Percentiles rank a stretch among this genome's conserved stretches.
Conservation (phyloP, 1,140 invertebrate genomes). For the Glomeris maerens region DNA sequence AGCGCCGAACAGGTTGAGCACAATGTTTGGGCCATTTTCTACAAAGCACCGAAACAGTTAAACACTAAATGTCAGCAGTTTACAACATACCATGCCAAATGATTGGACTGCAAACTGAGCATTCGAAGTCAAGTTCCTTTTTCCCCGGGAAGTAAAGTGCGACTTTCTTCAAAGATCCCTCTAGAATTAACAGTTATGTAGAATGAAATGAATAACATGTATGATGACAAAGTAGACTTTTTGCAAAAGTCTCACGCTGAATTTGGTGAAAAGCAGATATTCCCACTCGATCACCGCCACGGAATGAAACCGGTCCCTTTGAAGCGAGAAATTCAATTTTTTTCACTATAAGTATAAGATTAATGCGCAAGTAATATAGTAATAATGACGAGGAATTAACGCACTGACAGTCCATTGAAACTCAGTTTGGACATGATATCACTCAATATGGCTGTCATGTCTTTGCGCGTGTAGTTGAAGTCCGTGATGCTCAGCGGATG, state of each 20-base stretch:
- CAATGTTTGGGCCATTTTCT: background rate
- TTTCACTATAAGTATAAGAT: slow-evolving; percentile 1
- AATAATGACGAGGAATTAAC: slow-evolving; percentile 20
- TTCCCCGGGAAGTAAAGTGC: slow-evolving; percentile 57
- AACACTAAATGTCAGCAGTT: background rate
- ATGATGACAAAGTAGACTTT: background rate
- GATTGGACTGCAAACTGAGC: slow-evolving; percentile 48
- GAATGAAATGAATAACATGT: slow-evolving; percentile 5
- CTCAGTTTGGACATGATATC: slow-evolving; percentile 51
- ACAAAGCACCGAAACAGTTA: background rate
- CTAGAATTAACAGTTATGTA: slow-evolving; percentile 31
- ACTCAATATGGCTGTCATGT: slow-evolving; percentile 50
- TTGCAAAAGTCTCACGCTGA: slow-evolving; percentile 44
- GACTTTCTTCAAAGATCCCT: slow-evolving; percentile 47
- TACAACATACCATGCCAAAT: slow-evolving; percentile 46
- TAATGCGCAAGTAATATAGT: background rate
- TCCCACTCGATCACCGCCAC: slow-evolving; percentile 66
- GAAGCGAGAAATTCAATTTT: slow-evolving; percentile 20
- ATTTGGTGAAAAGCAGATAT: slow-evolving; percentile 71
- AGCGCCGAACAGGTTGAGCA: background rate
- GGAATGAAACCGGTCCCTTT: slow-evolving; percentile 72
- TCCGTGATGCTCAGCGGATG: slow-evolving; percentile 41
- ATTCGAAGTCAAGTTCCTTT: slow-evolving; percentile 48
- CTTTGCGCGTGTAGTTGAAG: slow-evolving; percentile 54
- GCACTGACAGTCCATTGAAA: slow-evolving; percentile 70